Conservation (phyloP, 2,797 vertebrate genomes). For the Phataginus tricuspis region DNA sequence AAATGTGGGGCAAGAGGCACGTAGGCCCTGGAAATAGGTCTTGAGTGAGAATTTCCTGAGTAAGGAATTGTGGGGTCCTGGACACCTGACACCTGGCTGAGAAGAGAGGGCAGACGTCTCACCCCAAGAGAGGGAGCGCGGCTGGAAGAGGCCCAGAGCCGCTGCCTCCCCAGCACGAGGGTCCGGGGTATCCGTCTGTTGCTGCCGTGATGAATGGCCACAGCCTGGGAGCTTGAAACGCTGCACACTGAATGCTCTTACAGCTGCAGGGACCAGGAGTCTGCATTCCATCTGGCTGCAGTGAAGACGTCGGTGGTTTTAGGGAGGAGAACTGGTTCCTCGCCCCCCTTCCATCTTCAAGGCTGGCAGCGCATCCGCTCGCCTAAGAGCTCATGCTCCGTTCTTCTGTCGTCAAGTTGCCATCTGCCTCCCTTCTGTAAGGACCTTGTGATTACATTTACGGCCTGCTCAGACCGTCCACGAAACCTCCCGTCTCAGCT, state of each 20-base stretch:
- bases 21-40: neutral
- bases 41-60: neutral
- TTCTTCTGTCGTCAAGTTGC: neutral
- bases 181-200: neutral
- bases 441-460: neutral
- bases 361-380: neutral
- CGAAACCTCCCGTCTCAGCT: neutral
- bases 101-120: neutral
- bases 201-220: neutral
- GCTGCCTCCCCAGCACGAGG: neutral
- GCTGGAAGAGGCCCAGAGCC: neutral
- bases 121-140: neutral
- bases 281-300: neutral
- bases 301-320: neutral
- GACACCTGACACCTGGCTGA: neutral
- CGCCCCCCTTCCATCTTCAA: neutral
- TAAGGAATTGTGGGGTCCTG: neutral
- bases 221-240: neutral
- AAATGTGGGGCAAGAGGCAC: neutral
- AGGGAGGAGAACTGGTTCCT: neutral
- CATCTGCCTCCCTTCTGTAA: neutral
- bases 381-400: neutral
- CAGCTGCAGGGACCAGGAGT: neutral
- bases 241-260: neutral
- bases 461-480: neutral